Evolutionary conservation across 2,888 invertebrate genomes (phyloP), one percentile per base, ranked within the genome.

Genomic region (Cybosia mesomella): DNA sequence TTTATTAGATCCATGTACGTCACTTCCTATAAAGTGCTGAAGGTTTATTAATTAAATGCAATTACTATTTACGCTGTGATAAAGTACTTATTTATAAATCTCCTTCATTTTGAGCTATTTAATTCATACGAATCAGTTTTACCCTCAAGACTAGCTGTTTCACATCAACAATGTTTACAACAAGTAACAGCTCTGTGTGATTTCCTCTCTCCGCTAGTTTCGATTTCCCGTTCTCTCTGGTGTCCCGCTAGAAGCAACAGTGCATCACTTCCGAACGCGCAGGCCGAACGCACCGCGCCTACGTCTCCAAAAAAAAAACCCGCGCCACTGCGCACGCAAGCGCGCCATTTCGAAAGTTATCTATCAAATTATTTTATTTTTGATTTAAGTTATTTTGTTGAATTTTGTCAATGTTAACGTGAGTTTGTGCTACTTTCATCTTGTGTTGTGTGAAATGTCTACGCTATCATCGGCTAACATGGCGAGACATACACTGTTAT

Each of bases 141-240:
- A 21, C 13, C 13, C 18, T 9, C 39, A 10, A 9, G 1, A 22
- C 9, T n/a, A n/a, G n/a, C n/a, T n/a, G 18, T 39, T n/a, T 53
- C 15, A 13, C 32, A 8, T 21, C 9, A 54, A 58, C n/a, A 62
- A 57, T 24, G 39, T 54, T 64, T 22, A 21, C 2, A 24, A 43
- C 9, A 11, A 18, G 7, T 57, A 7, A 58, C 66, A 59, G 34
- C 91, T 89, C 89, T 84, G 83, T 84, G 65, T 74, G 73, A 80
- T 83, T 64, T 88, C 87, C 89, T 89, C 84, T 90, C 87, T 83
- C 88, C 83, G 73, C 80, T 75, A 81, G 82, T 82, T 79, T 82
- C 80, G 78, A 83, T 81, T 78, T 89, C 87, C 88, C 88, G 90
- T 88, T 90, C 81, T 85, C 81, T 85, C 81, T 64, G 69, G 73